A percentile compares a stretch with the other conserved stretches of the same genome.
Evolutionary conservation across 2,113 vertebrate species (phyloP).

Genomic region (Barbus barbus): DNA sequence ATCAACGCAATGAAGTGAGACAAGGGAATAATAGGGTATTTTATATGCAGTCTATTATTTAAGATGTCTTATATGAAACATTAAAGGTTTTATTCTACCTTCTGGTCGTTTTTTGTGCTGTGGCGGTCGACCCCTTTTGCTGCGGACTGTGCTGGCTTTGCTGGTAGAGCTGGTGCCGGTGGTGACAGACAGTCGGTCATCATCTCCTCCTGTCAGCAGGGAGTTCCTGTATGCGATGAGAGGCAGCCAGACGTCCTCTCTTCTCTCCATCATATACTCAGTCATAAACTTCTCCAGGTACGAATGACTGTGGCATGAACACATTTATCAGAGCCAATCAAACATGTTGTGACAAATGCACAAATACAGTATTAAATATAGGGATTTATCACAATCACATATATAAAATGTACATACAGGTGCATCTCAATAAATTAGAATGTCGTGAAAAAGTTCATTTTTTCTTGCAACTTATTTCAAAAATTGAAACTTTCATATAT

Average conservation of each 20-base stretch:
- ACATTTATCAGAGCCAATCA: background rate
- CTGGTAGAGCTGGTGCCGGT: slow-evolving; percentile 90
- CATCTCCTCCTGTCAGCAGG: slow-evolving; percentile 91
- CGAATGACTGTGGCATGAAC: slow-evolving; percentile 79
- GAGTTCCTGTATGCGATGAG: slow-evolving; percentile 98
- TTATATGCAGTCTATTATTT: background rate
- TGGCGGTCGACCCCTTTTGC: slow-evolving; percentile 94
- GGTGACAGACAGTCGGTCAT: slow-evolving; percentile 95
- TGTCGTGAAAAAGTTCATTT: too few relatives aligned
- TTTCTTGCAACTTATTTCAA: too few relatives aligned
- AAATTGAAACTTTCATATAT: too few relatives aligned
- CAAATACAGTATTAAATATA: background rate
- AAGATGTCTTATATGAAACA: background rate
- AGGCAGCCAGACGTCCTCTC: slow-evolving; percentile 97
- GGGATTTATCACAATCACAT: too few relatives aligned
- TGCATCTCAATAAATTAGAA: too few relatives aligned
- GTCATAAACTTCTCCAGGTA: slow-evolving; percentile 98
- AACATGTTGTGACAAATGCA: background rate
- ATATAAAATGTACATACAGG: too few relatives aligned
- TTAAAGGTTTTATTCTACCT: slow-evolving; percentile 72
- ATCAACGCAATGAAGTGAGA: background rate
- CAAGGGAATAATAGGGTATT: background rate
- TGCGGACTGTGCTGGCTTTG: slow-evolving; percentile 92
- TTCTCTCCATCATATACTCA: slow-evolving; percentile 95
- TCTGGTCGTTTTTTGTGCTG: slow-evolving; percentile 95